A percentile compares a stretch with the other conserved stretches of the same genome.
These are phyloP conservation scores for Poecilia gillii DNA, from an alignment of 2,797 vertebrate genomes.

Conservation along the genomic window DNA sequence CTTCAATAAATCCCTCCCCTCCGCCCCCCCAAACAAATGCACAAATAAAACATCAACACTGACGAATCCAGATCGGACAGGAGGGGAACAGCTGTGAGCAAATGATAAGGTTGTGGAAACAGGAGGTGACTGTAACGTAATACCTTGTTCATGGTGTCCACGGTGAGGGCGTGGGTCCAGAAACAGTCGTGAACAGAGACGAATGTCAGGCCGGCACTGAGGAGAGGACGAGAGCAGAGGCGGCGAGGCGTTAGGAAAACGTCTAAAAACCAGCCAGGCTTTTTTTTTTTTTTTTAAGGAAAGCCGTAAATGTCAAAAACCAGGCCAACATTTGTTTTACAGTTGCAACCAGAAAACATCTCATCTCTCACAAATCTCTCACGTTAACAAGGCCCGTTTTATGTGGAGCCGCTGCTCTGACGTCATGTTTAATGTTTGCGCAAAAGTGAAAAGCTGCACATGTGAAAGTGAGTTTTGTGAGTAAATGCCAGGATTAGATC, in stretches of 20 bases:
- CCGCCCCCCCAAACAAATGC: conserved; percentile 3
- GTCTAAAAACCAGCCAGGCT: neutral
- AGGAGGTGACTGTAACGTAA: neutral
- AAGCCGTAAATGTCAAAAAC: neutral
- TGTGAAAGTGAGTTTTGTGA: neutral
- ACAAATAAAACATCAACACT: neutral
- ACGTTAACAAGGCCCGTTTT: neutral
- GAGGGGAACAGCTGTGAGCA: conserved; percentile 12
- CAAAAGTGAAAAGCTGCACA: neutral
- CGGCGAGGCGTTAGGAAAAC: neutral
- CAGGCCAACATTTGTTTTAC: neutral
- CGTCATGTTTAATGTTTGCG: neutral
- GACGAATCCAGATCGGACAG: neutral
- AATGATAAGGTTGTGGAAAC: neutral
- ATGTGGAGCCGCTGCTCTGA: neutral
- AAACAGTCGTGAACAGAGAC: conserved; percentile 98
- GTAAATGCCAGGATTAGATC: neutral
- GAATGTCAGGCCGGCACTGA: conserved; percentile 90
- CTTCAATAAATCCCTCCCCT: conserved; percentile 9
- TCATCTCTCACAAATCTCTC: conserved; percentile 7
- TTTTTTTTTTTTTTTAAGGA: neutral
- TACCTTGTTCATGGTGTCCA: conserved; percentile 95
- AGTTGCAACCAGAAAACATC: neutral
- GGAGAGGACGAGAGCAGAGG: conserved; percentile 16
- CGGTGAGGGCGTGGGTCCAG: conserved; percentile 92